Evolutionary conservation across 2,113 vertebrate species (phyloP), one percentile per base, ranked within the genome.

Genomic region (Hippocampus zosterae): DNA sequence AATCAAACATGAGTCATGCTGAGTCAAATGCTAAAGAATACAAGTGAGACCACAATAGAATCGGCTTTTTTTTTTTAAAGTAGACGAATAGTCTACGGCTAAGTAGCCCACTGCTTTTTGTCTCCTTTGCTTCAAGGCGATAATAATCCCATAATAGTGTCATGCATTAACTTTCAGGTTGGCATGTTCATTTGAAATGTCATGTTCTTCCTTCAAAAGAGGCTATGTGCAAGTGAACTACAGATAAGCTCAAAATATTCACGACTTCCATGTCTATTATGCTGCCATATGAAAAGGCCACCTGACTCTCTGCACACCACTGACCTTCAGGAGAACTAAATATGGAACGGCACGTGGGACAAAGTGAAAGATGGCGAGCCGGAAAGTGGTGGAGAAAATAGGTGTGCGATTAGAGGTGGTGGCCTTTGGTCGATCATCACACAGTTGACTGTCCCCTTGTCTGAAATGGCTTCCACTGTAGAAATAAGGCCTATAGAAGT

Each of bases 401-500:
- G 19, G 21, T 61, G 63, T 59, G 62, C 66, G 29, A 59, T 42
- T 65, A 23, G 19, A 61, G n/a, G 11, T 23, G 68, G 44, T 21
- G 74, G 74, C 33, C n/a, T 2, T 71, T 76, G 74, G 65, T 75
- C 73, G 56, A 71, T 83, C 81, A 37, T 13, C 42, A 74, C 81
- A 78, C 56, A 59, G 46, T 64, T 68, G 75, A 76, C 81, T 78
- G 71, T 64, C 65, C 46, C 69, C 60, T 73, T 81, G 72, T 71
- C 79, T 77, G 70, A 64, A 72, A 73, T 81, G 77, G 75, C 70
- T 74, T 79, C 77, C 41, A 56, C 77, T 71, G 69, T 81, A 73
- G 78, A 71, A 80, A 85, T 77, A 87, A 80, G 84, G 77, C 68
- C 84, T 72, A 73, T 52, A 63, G 75, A 73, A 70, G 63, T 48